Evolutionary conservation across 2,797 vertebrate genomes (phyloP).

Genomic region (Graptemys geographica): DNA sequence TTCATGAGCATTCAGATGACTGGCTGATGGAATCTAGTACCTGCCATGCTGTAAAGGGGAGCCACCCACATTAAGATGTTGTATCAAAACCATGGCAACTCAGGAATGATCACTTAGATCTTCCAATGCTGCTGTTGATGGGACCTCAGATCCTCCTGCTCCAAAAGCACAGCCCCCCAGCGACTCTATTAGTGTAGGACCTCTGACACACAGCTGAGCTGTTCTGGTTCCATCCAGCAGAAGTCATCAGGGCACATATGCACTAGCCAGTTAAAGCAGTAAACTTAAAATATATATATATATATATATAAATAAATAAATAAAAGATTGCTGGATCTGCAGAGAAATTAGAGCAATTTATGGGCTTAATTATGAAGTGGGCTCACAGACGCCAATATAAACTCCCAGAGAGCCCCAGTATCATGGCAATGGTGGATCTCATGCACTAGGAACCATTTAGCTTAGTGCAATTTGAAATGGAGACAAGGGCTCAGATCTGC

Average conservation of each 20-base stretch:
- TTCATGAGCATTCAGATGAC: background rate
- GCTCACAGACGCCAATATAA: background rate
- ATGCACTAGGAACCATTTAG: background rate
- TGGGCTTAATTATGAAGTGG: background rate
- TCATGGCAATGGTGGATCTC: background rate
- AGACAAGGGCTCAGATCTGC: background rate
- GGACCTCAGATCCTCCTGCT: background rate
- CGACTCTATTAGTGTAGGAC: accelerated
- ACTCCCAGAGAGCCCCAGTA: background rate
- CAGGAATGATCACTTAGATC: background rate
- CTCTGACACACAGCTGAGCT: accelerated
- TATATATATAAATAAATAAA: too few relatives aligned
- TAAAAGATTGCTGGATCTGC: background rate
- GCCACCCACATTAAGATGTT: background rate
- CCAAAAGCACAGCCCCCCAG: background rate
- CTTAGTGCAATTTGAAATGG: background rate
- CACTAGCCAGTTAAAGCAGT: too few relatives aligned
- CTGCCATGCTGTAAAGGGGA: background rate
- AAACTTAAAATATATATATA: too few relatives aligned
- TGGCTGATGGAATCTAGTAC: background rate
- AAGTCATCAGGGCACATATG: too few relatives aligned
- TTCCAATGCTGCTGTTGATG: background rate
- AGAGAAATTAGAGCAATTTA: background rate
- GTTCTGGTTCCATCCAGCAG: background rate
- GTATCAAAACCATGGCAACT: background rate